phyloP scores from a whole-genome alignment of 2,888 invertebrate species.

The Bombyx huttoni region DNA sequence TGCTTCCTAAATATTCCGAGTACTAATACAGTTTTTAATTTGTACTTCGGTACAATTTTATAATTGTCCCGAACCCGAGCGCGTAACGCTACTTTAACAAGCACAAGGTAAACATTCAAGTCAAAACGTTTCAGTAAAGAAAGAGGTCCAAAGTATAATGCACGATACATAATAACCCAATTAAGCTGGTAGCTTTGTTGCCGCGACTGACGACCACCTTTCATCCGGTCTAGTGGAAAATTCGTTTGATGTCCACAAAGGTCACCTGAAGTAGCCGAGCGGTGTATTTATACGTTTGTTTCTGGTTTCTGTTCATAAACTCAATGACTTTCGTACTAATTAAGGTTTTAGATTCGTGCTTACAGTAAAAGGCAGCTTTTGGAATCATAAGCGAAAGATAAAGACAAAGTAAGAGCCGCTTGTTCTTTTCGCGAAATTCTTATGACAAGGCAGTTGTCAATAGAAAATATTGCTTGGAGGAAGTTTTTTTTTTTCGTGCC shows the following conservation, averaged over 20 bases:
- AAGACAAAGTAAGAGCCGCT: no score
- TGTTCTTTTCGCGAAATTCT: not conserved
- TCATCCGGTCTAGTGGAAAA: constrained; percentile 12
- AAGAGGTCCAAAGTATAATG: not conserved
- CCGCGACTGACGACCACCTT: not conserved
- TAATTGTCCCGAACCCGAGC: no score
- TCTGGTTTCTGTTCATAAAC: not conserved
- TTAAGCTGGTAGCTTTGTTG: not conserved
- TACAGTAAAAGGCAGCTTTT: no score
- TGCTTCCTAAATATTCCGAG: no score
- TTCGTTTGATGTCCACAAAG: constrained; percentile 19
- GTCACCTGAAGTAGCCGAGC: constrained; percentile 4
- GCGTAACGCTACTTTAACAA: no score
- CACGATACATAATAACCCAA: not conserved
- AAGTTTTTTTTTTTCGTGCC: constrained; percentile 1
- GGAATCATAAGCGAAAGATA: no score
- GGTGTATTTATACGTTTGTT: not conserved
- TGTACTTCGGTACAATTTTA: no score
- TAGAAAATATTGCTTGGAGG: constrained; percentile 1
- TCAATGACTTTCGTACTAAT: no score
- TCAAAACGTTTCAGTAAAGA: not conserved
- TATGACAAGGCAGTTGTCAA: not conserved
- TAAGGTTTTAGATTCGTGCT: no score
- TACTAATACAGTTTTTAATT: no score
- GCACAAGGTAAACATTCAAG: no score